A percentile compares a stretch with the other conserved stretches of the same genome.
phyloP scores from a whole-genome alignment of 2,888 invertebrate species.

The Isoperla grammatica region DNA sequence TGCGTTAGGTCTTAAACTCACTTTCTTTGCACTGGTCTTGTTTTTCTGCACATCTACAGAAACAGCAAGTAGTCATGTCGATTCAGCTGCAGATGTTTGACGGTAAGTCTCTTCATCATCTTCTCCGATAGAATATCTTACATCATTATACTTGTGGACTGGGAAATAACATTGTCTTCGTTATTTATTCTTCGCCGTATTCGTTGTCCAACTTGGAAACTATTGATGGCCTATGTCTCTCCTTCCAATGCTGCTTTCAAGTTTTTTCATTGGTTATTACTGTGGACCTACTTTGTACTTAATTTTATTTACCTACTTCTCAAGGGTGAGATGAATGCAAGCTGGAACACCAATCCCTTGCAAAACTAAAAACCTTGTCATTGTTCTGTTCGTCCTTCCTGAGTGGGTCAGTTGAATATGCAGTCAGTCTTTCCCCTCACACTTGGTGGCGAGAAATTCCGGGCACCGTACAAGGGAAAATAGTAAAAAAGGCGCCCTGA shows the following conservation, averaged over 20 bases:
- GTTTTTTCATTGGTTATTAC: neutral
- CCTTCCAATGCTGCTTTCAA: neutral
- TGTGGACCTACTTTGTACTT: too few relatives aligned
- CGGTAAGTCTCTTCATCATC: conserved; percentile 1
- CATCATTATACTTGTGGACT: neutral
- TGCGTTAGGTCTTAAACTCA: neutral
- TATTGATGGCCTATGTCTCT: neutral
- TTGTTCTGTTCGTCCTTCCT: too few relatives aligned
- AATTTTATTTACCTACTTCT: too few relatives aligned
- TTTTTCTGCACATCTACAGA: neutral
- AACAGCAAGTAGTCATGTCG: neutral
- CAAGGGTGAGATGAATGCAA: too few relatives aligned
- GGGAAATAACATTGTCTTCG: neutral
- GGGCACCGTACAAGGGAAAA: conserved; percentile 9
- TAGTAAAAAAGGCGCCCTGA: conserved; percentile 13
- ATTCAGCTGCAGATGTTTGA: neutral
- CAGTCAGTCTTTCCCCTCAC: neutral
- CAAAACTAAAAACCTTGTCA: too few relatives aligned
- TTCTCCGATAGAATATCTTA: neutral
- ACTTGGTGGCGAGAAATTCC: conserved; percentile 1
- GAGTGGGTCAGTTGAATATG: neutral
- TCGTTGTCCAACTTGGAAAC: neutral
- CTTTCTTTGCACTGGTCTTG: neutral
- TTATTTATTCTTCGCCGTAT: neutral
- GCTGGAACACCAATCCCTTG: too few relatives aligned